Base-by-base conservation (phyloP, 2,113 vertebrate species). In the Procavia capensis region DNA sequence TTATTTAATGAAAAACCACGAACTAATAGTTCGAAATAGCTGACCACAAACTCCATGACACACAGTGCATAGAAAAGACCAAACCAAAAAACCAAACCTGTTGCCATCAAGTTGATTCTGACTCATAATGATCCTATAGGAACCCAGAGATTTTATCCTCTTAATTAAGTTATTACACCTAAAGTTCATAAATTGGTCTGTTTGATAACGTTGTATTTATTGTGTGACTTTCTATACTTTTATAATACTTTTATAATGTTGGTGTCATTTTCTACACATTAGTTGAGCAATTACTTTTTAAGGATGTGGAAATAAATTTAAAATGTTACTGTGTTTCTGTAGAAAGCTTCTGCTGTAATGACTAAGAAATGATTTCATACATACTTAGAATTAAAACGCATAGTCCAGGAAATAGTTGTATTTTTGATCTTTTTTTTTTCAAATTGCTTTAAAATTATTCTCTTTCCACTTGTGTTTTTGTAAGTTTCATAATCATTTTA, bases 211-310 rank as follows among this genome's bases (percentile, higher is more conserved):
- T 88, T 80, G 68, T 74, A 57, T 87, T 82, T 95, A 88, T 79
- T 90, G 8, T 90, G 29, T 90, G 27, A 41, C 66, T 91, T 95
- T 92, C 41, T 92, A 59, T 84, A 59, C 41, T 79, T 88, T 92
- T 63, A 88, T 86, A 43, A n/a, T n/a, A n/a, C n/a, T n/a, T n/a
- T n/a, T n/a, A n/a, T n/a, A n/a, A n/a, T 16, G 87, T 86, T 88
- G 68, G 24, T 79, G 24, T 68, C 5, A 93, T 41, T 91, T 93
- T 95, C 68, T 90, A 74, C 39, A 92, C 95, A 91, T 78, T 94
- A 93, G 85, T 95, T 90, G 96, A 95, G 75, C 93, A 93, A 93
- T 95, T 95, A 80, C 47, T 68, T 88, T 85, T 57, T 89, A 54
- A 88, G 85, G 74, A 88, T 85, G 22, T 85, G 78, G 31, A 47